These are phyloP conservation scores for Salvelinus alpinus DNA, from an alignment of 2,113 vertebrate species.

Conservation along the genomic window DNA sequence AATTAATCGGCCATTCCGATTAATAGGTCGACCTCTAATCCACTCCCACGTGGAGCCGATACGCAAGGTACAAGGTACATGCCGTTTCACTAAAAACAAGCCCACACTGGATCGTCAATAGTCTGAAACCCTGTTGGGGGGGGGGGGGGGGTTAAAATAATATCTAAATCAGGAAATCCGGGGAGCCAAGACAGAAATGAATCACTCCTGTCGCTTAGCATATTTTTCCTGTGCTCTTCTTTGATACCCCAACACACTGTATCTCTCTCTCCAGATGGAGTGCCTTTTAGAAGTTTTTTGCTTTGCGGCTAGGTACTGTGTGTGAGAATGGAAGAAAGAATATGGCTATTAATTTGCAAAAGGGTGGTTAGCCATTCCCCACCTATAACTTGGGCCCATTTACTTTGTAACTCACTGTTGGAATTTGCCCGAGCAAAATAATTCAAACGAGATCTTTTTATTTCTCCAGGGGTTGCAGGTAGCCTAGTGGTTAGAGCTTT, in stretches of 20 bases:
- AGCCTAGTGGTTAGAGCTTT: too few relatives aligned
- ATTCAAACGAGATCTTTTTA: conserved; percentile 36
- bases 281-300: conserved; percentile 33
- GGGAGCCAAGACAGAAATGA: conserved; percentile 44
- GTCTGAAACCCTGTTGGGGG: conserved; percentile 23
- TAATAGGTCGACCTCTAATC: neutral
- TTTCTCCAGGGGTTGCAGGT: neutral
- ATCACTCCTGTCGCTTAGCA: conserved; percentile 49
- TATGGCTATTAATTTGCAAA: conserved; percentile 43
- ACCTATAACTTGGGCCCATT: conserved; percentile 16
- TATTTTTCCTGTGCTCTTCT: conserved; percentile 43
- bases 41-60: conserved; percentile 41
- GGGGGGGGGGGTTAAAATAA: conserved; percentile 49
- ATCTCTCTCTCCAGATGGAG: conserved; percentile 54
- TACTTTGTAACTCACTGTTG: conserved; percentile 18
- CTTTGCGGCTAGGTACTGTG: conserved; percentile 27
- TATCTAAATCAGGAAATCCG: conserved; percentile 57
- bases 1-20: too few relatives aligned
- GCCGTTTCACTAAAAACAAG: conserved; percentile 39
- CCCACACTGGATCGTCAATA: conserved; percentile 50
- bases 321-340: conserved; percentile 19
- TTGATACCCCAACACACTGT: conserved; percentile 48
- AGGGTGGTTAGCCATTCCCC: conserved; percentile 1
- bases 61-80: conserved; percentile 19
- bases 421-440: conserved; percentile 7